phyloP scores from a whole-genome alignment of 2,113 vertebrate species.

The Okapia johnstoni region DNA sequence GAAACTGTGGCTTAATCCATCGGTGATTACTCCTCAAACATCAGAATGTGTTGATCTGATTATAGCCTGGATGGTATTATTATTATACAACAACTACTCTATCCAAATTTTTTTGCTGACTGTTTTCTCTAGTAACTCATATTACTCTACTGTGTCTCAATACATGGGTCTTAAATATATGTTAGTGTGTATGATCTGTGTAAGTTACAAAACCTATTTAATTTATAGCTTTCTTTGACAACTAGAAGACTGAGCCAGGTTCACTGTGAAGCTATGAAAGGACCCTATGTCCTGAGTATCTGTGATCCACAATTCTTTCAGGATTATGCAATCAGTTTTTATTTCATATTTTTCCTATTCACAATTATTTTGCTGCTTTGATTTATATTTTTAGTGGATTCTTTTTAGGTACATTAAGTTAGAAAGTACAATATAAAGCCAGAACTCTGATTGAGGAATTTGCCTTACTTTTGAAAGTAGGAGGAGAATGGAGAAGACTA shows the following conservation, averaged over 20 bases:
- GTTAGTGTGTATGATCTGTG: neutral
- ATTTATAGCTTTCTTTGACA: neutral
- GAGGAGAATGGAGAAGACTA: neutral
- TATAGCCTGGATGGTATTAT: neutral
- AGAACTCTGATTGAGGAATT: neutral
- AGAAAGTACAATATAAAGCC: neutral
- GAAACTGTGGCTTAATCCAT: neutral
- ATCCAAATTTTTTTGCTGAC: neutral
- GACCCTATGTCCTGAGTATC: neutral
- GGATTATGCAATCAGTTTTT: neutral
- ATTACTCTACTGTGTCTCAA: neutral
- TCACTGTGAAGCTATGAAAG: neutral
- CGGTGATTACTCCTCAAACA: neutral
- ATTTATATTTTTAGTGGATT: neutral
- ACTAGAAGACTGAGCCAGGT: neutral
- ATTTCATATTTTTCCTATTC: neutral
- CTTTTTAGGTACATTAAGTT: neutral
- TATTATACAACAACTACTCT: neutral
- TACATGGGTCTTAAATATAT: neutral
- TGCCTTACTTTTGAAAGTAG: neutral
- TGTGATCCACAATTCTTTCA: neutral
- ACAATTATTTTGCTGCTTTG: neutral
- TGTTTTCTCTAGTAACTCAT: neutral
- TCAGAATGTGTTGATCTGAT: neutral
- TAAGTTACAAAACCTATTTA: neutral